Evolutionary conservation across 2,888 invertebrate species (phyloP).

Genomic region (Apomyelois bistriatella): DNA sequence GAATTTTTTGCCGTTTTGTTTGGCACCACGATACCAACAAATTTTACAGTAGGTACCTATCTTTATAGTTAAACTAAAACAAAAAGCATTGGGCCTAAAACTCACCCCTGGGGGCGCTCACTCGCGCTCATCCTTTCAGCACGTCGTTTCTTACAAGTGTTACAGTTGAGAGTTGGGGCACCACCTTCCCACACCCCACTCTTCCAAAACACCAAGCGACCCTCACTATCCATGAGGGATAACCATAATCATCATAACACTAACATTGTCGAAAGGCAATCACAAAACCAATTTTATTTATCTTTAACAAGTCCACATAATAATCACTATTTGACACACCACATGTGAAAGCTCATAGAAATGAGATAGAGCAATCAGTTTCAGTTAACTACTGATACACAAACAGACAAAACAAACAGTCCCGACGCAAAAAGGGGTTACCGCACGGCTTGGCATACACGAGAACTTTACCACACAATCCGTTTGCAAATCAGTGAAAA

Average conservation of each 20-base stretch:
- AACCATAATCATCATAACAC: slow-evolving; percentile 33
- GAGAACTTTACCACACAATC: slow-evolving; percentile 21
- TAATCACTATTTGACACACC: slow-evolving; percentile 24
- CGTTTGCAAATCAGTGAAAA: no score
- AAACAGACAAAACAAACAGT: slow-evolving; percentile 37
- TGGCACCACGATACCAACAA: no score
- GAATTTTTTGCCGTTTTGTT: background rate
- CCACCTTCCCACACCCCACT: slow-evolving; percentile 68
- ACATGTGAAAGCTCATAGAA: slow-evolving; percentile 17
- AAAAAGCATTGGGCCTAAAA: slow-evolving; percentile 19
- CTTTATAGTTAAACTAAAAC: background rate
- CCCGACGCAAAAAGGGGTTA: slow-evolving; percentile 41
- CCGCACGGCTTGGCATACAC: slow-evolving; percentile 23
- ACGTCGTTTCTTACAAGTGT: slow-evolving; percentile 69
- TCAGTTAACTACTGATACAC: slow-evolving; percentile 32
- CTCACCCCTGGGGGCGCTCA: slow-evolving; percentile 66
- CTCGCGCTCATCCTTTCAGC: slow-evolving; percentile 67
- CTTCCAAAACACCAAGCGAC: slow-evolving; percentile 70
- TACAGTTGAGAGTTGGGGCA: slow-evolving; percentile 65
- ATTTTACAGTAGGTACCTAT: background rate
- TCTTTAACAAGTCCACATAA: background rate
- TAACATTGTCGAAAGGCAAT: slow-evolving; percentile 21
- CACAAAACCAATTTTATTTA: background rate
- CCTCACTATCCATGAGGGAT: slow-evolving; percentile 67
- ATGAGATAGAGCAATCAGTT: slow-evolving; percentile 24